Base-by-base conservation (phyloP, 1,140 invertebrate genomes). In the Ceratoteleas bidentatus region DNA sequence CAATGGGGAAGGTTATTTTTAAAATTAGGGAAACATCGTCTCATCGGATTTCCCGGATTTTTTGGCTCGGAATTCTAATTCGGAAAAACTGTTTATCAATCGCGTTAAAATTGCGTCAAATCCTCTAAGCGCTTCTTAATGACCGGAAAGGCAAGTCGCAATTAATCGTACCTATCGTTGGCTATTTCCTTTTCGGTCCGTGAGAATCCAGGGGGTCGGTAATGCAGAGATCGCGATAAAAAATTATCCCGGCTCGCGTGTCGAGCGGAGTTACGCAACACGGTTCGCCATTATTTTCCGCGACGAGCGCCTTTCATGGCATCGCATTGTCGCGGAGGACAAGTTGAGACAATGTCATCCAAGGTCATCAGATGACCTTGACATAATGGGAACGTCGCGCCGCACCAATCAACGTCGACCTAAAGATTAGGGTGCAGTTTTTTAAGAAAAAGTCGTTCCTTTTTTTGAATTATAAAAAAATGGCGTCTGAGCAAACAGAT, bases 311-410 rank as follows among this genome's bases (percentile, higher is more conserved):
- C 47, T 58, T 43, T 52, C 36, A 66, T 58, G 16, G 36, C 53
- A 47, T 66, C 9, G 38, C 10, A 58, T 60, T 60, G 15, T 75
- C 56, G 32, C 34, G n/a, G 47, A 8, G 58, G 5, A 43, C 62
- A 52, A 68, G 47, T 45, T 49, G 40, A 45, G 24, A 53, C 64
- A 76, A 76, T 76, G 73, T 76, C 73, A 68, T 68, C 54, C 47
- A 68, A 76, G 73, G 73, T 68, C 47, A 54, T 11, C 15, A 34
- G 24, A 32, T 49, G 45, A 60, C 73, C 57, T 76, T 76, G 56
- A 68, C 49, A 60, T 40, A 14, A 40, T 13, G 65, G 47, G 33
- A 33, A 8, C 8, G 11, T 5, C 36, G n/a, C n/a, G n/a, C n/a
- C n/a, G n/a, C n/a, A n/a, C n/a, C 40, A 43, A 43, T 43, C n/a